Conservation (phyloP, 2,797 vertebrate genomes). For the Malurus splendens region DNA sequence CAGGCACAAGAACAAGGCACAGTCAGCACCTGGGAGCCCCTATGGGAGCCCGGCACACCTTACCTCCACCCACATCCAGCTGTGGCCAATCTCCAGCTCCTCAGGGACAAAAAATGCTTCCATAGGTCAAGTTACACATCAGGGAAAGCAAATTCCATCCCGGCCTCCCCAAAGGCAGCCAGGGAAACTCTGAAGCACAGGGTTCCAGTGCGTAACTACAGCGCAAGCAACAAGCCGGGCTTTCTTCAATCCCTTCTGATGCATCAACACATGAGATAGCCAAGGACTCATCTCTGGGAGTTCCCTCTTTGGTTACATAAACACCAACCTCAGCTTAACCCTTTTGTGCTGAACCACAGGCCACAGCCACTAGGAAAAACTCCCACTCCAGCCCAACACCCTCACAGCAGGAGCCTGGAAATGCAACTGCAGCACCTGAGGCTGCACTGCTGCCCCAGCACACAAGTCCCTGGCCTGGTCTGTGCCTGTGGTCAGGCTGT, state of each 20-base stretch:
- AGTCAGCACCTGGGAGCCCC: not conserved
- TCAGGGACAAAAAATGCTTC: not conserved
- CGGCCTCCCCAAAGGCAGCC: not conserved
- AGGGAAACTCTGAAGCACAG: conserved; percentile 18
- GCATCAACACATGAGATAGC: conserved; percentile 40
- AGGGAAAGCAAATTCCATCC: conserved; percentile 12
- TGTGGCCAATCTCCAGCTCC: not conserved
- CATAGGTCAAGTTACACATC: not conserved
- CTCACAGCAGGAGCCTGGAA: not conserved
- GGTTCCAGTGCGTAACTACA: not conserved
- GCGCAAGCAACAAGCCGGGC: not conserved
- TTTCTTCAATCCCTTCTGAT: conserved; percentile 47
- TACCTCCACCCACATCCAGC: not conserved
- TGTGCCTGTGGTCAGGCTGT: fast-evolving
- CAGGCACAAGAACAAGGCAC: fast-evolving
- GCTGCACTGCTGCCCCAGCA: not conserved
- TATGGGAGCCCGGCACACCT: not conserved
- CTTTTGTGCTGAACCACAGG: not conserved
- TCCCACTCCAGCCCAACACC: not conserved
- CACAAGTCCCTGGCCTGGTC: fast-evolving
- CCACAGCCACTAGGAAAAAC: not conserved
- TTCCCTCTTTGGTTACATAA: conserved; percentile 51
- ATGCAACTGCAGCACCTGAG: not conserved
- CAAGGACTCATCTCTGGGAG: conserved; percentile 56
- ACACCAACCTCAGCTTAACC: conserved; percentile 14